Evolutionary conservation across 1,140 invertebrate genomes (phyloP), one percentile per base, ranked within the genome.

Genomic region (Brachionus plicatilis): DNA sequence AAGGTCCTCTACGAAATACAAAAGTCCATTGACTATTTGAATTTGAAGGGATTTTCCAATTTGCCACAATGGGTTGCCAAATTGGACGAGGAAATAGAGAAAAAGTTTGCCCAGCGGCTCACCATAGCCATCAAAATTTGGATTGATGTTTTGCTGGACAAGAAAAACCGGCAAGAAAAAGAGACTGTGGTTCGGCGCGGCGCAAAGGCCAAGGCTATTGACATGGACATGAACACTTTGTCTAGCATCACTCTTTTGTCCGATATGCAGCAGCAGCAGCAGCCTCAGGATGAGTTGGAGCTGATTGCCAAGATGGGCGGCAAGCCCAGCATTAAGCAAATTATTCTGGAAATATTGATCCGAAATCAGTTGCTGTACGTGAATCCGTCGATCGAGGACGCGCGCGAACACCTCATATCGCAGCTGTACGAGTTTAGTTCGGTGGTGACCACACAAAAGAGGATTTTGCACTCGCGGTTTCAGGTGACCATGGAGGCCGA

Each of bases 401-500:
- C 95, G 6, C 92, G 95, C 75, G 95, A 95, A 88, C 95, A 96
- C 90, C 94, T 99, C 84, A 94, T 98, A 93, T 94, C 97, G 85
- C 96, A 99, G 88, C 91, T 99, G 85, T 98, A 97, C 91, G 94
- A 95, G 11, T 99, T 96, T 96, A 94, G 99, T 90, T 96, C 96
- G 0, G 95, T 99, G 86, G 94, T 99, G 37, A 96, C 96, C 1
- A 95, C 94, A 20, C 95, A 98, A 88, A 93, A 94, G 82, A 92
- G 97, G 53, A 92, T 99, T 84, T 95, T 97, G 94, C 90, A 47
- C 70, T 80, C 84, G 79, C 85, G 85, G 70, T 86, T 92, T 86
- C 83, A 93, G 93, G 95, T 98, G 75, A 96, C 96, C 12, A 90
- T 97, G 45, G 95, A 97, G 85, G 86, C 88, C 93, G 95, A 88